Conservation (phyloP, 2,888 invertebrate genomes). For the Drosophila tripunctata region DNA sequence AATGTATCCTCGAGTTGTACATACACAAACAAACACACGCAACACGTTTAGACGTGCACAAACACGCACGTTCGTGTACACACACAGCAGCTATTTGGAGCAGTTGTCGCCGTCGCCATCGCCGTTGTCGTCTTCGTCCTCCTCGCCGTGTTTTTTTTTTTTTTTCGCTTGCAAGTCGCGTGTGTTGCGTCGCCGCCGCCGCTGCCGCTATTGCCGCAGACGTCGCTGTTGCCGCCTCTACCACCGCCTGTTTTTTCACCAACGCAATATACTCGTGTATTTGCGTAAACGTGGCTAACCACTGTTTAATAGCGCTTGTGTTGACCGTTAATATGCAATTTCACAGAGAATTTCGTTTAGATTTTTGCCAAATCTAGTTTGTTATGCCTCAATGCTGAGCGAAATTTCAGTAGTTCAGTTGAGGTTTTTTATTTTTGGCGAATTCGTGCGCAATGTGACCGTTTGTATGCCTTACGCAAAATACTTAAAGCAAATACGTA, state of each 20-base stretch:
- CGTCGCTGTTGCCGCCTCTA: constrained; percentile 10
- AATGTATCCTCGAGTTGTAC: constrained; percentile 34
- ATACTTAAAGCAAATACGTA: not conserved
- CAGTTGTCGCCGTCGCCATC: constrained; percentile 40
- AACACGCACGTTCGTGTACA: constrained; percentile 1
- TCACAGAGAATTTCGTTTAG: constrained; percentile 41
- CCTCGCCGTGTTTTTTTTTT: constrained; percentile 56
- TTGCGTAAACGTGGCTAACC: constrained; percentile 3
- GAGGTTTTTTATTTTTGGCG: constrained; percentile 48
- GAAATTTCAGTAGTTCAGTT: constrained; percentile 36
- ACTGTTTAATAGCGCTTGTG: constrained; percentile 18
- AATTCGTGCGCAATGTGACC: constrained; percentile 41
- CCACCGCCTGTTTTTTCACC: constrained; percentile 58
- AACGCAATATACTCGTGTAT: constrained; percentile 28
- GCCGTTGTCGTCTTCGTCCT: constrained; percentile 44
- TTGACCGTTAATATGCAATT: constrained; percentile 45
- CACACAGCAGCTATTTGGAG: constrained; percentile 28
- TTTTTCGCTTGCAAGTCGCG: constrained; percentile 58
- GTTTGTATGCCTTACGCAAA: not conserved
- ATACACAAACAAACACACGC: constrained; percentile 21
- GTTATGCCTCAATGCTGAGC: constrained; percentile 44
- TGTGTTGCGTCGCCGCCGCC: constrained; percentile 63
- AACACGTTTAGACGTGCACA: constrained; percentile 12
- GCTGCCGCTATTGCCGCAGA: too few relatives aligned
- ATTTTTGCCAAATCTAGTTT: constrained; percentile 28